Evolutionary conservation across 2,113 vertebrate species (phyloP).

Genomic region (Lepisosteus oculatus): DNA sequence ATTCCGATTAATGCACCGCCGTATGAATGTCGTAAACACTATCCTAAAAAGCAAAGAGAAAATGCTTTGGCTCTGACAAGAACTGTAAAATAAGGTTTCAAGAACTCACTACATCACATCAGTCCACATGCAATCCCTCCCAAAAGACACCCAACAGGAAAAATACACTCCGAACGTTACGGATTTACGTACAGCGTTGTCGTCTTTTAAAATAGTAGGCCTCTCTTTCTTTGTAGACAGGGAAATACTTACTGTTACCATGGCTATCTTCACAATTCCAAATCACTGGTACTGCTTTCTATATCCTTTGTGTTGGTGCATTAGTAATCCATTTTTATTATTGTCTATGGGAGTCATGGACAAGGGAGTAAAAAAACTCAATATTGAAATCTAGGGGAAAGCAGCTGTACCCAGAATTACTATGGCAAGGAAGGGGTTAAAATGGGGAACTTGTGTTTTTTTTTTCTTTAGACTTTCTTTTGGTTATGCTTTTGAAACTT

Average conservation of each 20-base stretch:
- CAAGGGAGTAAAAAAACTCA: constrained; percentile 4
- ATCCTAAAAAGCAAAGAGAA: too few relatives aligned
- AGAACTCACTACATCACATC: not conserved
- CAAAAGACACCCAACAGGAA: not conserved
- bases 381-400: constrained; percentile 11
- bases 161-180: too few relatives aligned
- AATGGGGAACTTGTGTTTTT: constrained; percentile 53
- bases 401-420: constrained; percentile 14
- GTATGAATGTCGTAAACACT: too few relatives aligned
- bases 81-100: too few relatives aligned
- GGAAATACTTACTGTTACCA: constrained; percentile 64
- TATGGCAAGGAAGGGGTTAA: constrained; percentile 43
- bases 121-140: constrained; percentile 13
- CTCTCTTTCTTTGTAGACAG: constrained; percentile 13
- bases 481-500: constrained; percentile 72
- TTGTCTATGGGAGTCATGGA: constrained; percentile 17
- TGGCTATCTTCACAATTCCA: constrained; percentile 54
- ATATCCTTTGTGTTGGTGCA: constrained; percentile 19
- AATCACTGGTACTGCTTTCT: constrained; percentile 27
- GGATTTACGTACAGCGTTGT: too few relatives aligned
- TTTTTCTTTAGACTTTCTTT: constrained; percentile 47
- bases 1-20: too few relatives aligned
- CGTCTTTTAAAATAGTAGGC: too few relatives aligned
- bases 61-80: too few relatives aligned
- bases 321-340: constrained; percentile 7